Evolutionary conservation across 1,140 invertebrate genomes (phyloP).

Genomic region (Lasaia peninsularis): DNA sequence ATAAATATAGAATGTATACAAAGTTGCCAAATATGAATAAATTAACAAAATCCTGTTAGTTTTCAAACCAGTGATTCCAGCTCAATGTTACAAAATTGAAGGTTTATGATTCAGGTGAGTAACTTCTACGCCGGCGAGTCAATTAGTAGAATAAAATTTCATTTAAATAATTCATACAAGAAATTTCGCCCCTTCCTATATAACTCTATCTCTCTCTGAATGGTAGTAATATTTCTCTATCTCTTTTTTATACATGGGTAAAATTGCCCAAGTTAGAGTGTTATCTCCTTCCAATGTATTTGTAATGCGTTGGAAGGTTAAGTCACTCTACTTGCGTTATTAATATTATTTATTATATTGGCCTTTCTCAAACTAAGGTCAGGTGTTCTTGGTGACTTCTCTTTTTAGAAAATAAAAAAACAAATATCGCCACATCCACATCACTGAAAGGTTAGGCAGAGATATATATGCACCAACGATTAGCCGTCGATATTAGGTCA

Average conservation of each 20-base stretch:
- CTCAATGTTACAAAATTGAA: neutral
- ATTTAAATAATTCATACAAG: slow-evolving; percentile 59
- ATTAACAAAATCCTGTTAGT: neutral
- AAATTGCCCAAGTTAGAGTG: slow-evolving; percentile 55
- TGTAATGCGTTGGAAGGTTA: slow-evolving; percentile 28
- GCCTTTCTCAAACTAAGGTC: too few relatives aligned
- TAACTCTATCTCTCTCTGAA: slow-evolving; percentile 28
- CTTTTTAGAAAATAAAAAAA: too few relatives aligned
- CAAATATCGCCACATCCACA: too few relatives aligned
- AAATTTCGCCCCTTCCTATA: slow-evolving; percentile 45
- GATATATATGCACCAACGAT: too few relatives aligned
- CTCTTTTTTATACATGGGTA: slow-evolving; percentile 37
- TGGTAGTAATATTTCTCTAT: slow-evolving; percentile 23
- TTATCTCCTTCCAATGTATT: slow-evolving; percentile 56
- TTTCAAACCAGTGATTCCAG: neutral
- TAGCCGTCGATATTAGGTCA: too few relatives aligned
- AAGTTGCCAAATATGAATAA: neutral
- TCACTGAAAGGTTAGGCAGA: too few relatives aligned
- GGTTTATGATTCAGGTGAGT: slow-evolving; percentile 16
- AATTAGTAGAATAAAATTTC: slow-evolving; percentile 65
- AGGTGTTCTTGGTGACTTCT: too few relatives aligned
- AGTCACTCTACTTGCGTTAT: slow-evolving; percentile 19
- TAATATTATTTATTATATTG: too few relatives aligned
- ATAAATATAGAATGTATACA: too few relatives aligned
- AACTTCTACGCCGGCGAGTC: slow-evolving; percentile 29